These are phyloP conservation scores for Synanthedon vespiformis DNA, from an alignment of 2,888 invertebrate species.

Conservation along the genomic window DNA sequence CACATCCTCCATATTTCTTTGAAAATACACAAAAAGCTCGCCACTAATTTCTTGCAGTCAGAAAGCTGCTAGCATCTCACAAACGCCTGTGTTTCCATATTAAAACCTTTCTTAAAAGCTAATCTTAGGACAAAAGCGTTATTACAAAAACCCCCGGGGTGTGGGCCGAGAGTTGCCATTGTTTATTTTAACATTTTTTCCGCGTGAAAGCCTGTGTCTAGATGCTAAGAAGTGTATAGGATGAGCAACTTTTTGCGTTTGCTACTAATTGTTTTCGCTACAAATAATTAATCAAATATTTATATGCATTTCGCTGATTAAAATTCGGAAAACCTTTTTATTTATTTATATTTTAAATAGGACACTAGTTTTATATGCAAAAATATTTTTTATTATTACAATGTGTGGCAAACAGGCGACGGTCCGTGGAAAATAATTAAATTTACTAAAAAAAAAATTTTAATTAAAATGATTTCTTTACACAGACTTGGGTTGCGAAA, in stretches of 20 bases:
- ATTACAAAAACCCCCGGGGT: slow-evolving; percentile 52
- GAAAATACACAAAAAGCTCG: slow-evolving; percentile 9
- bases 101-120: slow-evolving; percentile 60
- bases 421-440: no score
- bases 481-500: no score
- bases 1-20: neutral
- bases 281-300: no score
- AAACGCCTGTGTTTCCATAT: slow-evolving; percentile 30
- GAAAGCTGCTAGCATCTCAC: slow-evolving; percentile 6
- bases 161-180: slow-evolving; percentile 57
- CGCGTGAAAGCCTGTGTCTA: slow-evolving; percentile 36
- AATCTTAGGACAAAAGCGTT: slow-evolving; percentile 68
- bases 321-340: no score
- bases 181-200: slow-evolving; percentile 65
- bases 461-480: no score
- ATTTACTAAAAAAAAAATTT: no score
- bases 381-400: no score
- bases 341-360: no score
- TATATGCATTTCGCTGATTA: no score
- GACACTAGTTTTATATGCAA: no score
- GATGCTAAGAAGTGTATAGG: slow-evolving; percentile 35
- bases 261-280: no score
- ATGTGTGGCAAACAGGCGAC: no score
- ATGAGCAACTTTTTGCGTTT: slow-evolving; percentile 9
- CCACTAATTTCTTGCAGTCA: slow-evolving; percentile 3